Percentiles rank a stretch among this genome's conserved stretches.
phyloP scores from a whole-genome alignment of 2,888 invertebrate species.

The Cybosia mesomella region DNA sequence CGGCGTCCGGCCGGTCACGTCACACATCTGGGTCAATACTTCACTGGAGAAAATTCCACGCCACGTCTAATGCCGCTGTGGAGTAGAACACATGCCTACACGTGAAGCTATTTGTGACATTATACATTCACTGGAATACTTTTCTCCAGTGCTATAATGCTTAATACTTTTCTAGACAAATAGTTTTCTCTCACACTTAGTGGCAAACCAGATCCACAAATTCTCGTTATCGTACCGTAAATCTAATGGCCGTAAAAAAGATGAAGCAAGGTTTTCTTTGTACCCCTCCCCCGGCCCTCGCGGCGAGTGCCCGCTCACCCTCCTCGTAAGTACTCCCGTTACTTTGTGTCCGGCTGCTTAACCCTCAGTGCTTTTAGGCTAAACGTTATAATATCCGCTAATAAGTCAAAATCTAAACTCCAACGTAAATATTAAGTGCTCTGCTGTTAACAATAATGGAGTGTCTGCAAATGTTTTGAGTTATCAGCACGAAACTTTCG shows the following conservation, averaged over 20 bases:
- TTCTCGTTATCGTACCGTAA: slow-evolving; percentile 55
- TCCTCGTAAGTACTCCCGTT: slow-evolving; percentile 25
- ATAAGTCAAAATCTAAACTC: slow-evolving; percentile 14
- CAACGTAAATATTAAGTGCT: slow-evolving; percentile 9
- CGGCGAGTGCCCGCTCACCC: background rate
- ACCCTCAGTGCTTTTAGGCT: slow-evolving; percentile 3
- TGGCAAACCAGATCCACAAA: slow-evolving; percentile 29
- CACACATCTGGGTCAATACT: slow-evolving; percentile 29
- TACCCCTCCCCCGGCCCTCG: slow-evolving; percentile 5
- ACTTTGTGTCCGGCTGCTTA: slow-evolving; percentile 27
- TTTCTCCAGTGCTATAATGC: background rate
- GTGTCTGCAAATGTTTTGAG: background rate
- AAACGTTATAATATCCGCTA: slow-evolving; percentile 10
- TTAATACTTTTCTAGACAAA: slow-evolving; percentile 16
- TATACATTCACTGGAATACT: background rate
- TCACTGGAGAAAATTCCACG: slow-evolving; percentile 17
- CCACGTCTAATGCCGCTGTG: slow-evolving; percentile 12
- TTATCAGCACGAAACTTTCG: slow-evolving; percentile 16
- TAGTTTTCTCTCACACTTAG: slow-evolving; percentile 28
- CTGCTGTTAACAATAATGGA: slow-evolving; percentile 8
- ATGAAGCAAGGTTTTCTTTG: slow-evolving; percentile 52
- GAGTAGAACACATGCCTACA: slow-evolving; percentile 14
- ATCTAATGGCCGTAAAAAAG: slow-evolving; percentile 55
- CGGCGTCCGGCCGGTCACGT: slow-evolving; percentile 15
- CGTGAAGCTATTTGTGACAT: background rate